Evolutionary conservation across 2,888 invertebrate species (phyloP), one percentile per base, ranked within the genome.

Genomic region (Rhopalosiphum nymphaeae): DNA sequence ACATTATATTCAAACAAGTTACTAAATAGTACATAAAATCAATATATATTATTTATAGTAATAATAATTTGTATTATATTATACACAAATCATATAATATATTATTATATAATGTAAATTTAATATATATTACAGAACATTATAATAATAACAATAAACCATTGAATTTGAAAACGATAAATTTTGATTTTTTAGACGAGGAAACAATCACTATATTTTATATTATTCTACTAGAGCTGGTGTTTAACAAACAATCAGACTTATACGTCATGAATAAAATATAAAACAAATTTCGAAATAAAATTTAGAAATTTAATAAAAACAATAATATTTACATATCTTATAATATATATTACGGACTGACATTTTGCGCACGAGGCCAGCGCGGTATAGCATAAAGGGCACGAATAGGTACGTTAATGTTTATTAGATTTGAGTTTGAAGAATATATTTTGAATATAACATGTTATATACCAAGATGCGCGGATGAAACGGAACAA

Each of bases 21-120:
- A 57, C 85, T 91, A 91, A 91, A 86, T 85, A 85, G 46, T 91
- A 86, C 57, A 86, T 91, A 44, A 46, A 86, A 86, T 91, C 57
- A 86, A n/a, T 85, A 85, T 57, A 85, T 86, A 84, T 84, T 84
- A 84, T 84, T 46, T 91, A 25, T 91, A 91, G 42, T 85, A 56
- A 42, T 85, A 85, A 42, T 42, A 26, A 85, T 26, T 11, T 25
- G 44, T 85, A 44, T 42, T 85, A 85, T 44, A 85, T 85, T 84
- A 9, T 44, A 85, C 44, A 42, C 10, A 85, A 42, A 85, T 85
- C 26, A 44, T 85, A 85, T 85, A 85, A 57, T 89, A 53, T 42
- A 89, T 89, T 26, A 56, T 57, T 53, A n/a, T 53, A 53, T 84
- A 49, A 53, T 91, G 53, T 91, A 57, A 57, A 91, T 85, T 36